Percentiles rank a stretch among this genome's conserved stretches.
phyloP scores from a whole-genome alignment of 53 echinoderm and acorn worm species.

The Patiria pectinifera region DNA sequence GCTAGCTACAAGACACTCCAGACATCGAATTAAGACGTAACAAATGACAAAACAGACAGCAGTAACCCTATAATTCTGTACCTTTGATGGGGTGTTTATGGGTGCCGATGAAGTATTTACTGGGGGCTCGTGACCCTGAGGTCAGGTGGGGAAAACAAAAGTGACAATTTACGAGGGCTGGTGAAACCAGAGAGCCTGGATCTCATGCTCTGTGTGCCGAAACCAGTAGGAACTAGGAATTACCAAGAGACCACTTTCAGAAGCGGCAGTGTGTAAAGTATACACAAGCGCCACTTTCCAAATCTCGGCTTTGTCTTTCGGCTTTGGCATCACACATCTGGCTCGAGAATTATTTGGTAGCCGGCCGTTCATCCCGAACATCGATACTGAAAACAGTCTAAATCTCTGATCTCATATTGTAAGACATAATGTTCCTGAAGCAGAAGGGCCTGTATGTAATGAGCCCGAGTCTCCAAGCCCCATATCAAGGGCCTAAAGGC shows the following conservation, averaged over 20 bases:
- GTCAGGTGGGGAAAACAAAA: conserved; percentile 20
- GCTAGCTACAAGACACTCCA: not conserved
- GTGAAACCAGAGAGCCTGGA: not conserved
- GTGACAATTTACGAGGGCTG: conserved; percentile 34
- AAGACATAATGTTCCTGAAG: no score
- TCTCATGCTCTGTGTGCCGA: not conserved
- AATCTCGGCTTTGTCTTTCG: no score
- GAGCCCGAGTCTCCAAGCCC: no score
- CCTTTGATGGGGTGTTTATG: conserved; percentile 48
- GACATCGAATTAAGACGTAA: conserved; percentile 34
- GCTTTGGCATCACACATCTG: no score
- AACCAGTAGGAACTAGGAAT: not conserved
- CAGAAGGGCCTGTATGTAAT: no score
- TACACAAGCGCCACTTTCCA: no score
- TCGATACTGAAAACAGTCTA: no score
- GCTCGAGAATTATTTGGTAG: no score
- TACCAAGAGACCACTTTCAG: not conserved
- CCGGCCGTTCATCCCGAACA: no score
- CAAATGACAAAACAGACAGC: conserved; percentile 21
- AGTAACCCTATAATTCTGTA: not conserved
- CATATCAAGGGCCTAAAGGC: no score
- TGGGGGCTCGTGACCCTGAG: conserved; percentile 20
- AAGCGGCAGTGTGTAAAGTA: no score
- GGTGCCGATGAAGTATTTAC: conserved; percentile 50
- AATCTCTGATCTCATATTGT: no score